Evolutionary conservation across 2,797 vertebrate genomes (phyloP), one percentile per base, ranked within the genome.

Genomic region (Ceryle rudis): DNA sequence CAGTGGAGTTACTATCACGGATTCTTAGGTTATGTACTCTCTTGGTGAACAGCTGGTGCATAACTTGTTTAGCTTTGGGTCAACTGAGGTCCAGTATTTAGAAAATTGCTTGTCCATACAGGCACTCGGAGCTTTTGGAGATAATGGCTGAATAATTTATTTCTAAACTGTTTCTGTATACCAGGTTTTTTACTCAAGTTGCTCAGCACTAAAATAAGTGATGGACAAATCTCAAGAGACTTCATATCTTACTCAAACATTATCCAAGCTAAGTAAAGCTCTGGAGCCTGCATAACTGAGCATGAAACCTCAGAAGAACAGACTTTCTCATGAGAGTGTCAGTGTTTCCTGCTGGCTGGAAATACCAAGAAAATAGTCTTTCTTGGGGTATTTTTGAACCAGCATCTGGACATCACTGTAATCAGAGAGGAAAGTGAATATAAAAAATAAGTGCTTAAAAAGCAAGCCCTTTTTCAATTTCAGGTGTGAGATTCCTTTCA

Each of bases 291-390:
- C 94, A 78, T 93, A 96, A 89, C 88, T 94, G 88, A 95, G 83
- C 92, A 80, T 95, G 93, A 96, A 97, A 97, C 83, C 93, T 96
- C 92, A 82, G 92, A 94, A 93, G 90, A 94, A 61, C 83, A 93
- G 93, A 97, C 91, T 97, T 97, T 95, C 95, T 96, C 91, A 46
- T 97, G 96, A 97, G 93, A 96, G 95, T 95, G 90, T 92, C 90
- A 86, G 67, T 82, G 93, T 87, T 97, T 90, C 91, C 93, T 97
- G 91, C 91, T 0, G 88, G 33, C 96, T 97, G 93, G 80, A 95
- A 96, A 94, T 95, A 95, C 66, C 8, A 29, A 77, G 87, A 92
- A 95, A 95, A 95, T 81, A 93, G 74, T 85, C 88, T 91, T 92
- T 90, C 83, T 95, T 93, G 80, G 89, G 90, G 78, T 95, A 89